Conservation (phyloP, 2,888 invertebrate genomes). For the Cerceris rybyensis region DNA sequence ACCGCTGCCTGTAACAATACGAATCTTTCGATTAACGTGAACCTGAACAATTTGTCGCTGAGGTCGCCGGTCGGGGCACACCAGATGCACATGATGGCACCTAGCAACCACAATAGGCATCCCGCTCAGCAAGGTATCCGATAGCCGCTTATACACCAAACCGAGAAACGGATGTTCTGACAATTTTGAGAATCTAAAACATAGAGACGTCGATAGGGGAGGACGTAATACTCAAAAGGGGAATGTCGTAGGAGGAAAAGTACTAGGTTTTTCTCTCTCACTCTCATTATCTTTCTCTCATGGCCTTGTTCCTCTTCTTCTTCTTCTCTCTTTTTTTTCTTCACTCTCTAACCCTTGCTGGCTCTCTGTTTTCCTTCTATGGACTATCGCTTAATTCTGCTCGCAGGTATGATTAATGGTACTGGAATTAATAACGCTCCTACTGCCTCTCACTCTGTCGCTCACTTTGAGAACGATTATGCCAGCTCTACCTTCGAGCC, state of each 20-base stretch:
- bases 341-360: not conserved
- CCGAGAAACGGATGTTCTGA: slow-evolving; percentile 63
- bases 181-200: slow-evolving; percentile 6
- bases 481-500: not conserved
- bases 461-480: slow-evolving; percentile 14
- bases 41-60: slow-evolving; percentile 81
- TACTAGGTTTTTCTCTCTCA: slow-evolving; percentile 24
- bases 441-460: slow-evolving; percentile 30
- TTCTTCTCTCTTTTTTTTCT: not conserved
- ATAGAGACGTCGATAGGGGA: slow-evolving; percentile 6
- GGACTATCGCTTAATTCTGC: slow-evolving; percentile 62
- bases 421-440: slow-evolving; percentile 58
- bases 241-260: slow-evolving; percentile 2
- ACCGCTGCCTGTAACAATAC: slow-evolving; percentile 79
- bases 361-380: slow-evolving; percentile 20
- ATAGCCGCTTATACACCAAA: slow-evolving; percentile 81
- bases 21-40: slow-evolving; percentile 82
- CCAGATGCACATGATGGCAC: slow-evolving; percentile 81
- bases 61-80: slow-evolving; percentile 80
- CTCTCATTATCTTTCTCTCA: slow-evolving; percentile 13
- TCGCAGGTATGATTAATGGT: slow-evolving; percentile 62
- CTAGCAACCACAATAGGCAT: slow-evolving; percentile 82
- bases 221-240: slow-evolving; percentile 13
- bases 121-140: slow-evolving; percentile 81
- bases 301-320: not conserved